Base-by-base conservation (phyloP, 2,797 vertebrate genomes). In the Avahi laniger region DNA sequence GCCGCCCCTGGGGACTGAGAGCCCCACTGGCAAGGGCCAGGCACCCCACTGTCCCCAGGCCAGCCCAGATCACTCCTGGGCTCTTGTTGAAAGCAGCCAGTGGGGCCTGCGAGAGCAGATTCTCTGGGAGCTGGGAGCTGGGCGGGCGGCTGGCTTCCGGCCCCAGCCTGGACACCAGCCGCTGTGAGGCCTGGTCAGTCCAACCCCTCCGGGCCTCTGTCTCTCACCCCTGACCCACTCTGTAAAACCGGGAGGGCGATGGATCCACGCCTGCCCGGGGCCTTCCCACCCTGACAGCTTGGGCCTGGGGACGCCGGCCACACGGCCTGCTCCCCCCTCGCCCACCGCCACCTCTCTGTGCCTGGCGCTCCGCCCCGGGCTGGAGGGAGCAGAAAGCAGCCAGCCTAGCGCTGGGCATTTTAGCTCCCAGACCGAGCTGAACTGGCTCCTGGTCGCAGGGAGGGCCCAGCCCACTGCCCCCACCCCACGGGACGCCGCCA, bases 361-460 rank as follows among this genome's bases (percentile, higher is more conserved):
- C 75, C 91, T 33, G 17, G 28, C 0, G 0, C 54, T 7, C 30
- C 1, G 0, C 59, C 18, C 4, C 2, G 5, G 54, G 41, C 12
- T 50, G 73, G 2, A 24, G 48, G 33, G 38, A 35, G 41, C 13
- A 22, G 54, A 38, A 46, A 18, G 28, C 43, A 33, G 7, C 15
- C 18, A 0, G 41, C 20, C 22, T 0, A 2, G 30, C 0, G 0
- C 0, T 18, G 0, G 13, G 67, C 38, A 5, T 2, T n/a, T 1
- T 57, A 57, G 24, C 13, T 15, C 2, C 18, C 11, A 0, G 35
- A 30, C 1, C 4, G 38, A 15, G 35, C 73, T 12, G 20, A 50
- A 61, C n/a, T 1, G 18, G 26, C 4, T 22, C 65, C 35, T 38
- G 82, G 89, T 22, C 15, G 17, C 26, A 1, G 41, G 69, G 17